Evolutionary conservation across 2,888 invertebrate genomes (phyloP).

Genomic region (Ophioninae sp.): DNA sequence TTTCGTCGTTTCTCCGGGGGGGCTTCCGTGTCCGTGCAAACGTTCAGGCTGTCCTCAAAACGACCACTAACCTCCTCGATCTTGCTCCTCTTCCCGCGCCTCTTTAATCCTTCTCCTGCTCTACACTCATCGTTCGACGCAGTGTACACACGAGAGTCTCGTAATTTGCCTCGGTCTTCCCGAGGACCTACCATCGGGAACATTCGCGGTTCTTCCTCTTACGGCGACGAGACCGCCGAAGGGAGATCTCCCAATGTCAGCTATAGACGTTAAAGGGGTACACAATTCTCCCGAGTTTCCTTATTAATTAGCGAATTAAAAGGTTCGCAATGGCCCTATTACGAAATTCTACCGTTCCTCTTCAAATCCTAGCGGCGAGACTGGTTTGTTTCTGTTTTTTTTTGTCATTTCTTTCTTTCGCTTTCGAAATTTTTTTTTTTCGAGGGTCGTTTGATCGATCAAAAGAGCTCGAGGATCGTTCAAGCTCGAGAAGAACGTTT

Average conservation of each 20-base stretch:
- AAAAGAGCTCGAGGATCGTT: no score
- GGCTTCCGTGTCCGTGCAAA: constrained; percentile 64
- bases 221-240: constrained; percentile 6
- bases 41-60: constrained; percentile 43
- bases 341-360: constrained; percentile 1
- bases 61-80: constrained; percentile 46
- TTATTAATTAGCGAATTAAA: constrained; percentile 79
- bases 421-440: background rate
- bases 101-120: constrained; percentile 29
- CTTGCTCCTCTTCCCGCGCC: constrained; percentile 30
- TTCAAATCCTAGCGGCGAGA: constrained; percentile 36
- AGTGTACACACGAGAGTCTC: constrained; percentile 72
- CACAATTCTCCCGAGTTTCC: constrained; percentile 54
- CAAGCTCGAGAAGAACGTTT: no score
- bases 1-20: constrained; percentile 18
- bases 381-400: background rate
- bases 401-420: background rate
- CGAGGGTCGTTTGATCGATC: background rate
- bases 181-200: constrained; percentile 57
- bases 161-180: constrained; percentile 51
- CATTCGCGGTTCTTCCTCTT: constrained; percentile 60
- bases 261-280: constrained; percentile 14
- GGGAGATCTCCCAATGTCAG: background rate
- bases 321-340: constrained; percentile 61
- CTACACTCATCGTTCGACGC: constrained; percentile 64